These are phyloP conservation scores for Nomia melanderi DNA, from an alignment of 1,140 invertebrate genomes.

Conservation along the genomic window DNA sequence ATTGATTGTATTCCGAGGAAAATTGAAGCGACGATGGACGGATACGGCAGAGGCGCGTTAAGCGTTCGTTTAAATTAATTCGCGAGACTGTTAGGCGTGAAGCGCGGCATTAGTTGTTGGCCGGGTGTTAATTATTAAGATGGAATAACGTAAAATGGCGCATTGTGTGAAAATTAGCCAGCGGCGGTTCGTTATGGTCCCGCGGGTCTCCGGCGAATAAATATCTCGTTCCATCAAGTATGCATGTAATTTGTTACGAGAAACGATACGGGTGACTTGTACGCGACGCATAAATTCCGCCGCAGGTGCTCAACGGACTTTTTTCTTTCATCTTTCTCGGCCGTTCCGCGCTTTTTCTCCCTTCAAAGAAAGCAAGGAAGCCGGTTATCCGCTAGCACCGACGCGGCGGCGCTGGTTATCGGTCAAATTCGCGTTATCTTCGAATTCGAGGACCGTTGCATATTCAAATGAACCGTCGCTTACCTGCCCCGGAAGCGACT, in stretches of 20 bases:
- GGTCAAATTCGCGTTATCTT: too few relatives aligned
- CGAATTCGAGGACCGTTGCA: too few relatives aligned
- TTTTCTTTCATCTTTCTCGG: background rate
- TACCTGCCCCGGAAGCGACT: too few relatives aligned
- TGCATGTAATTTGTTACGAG: slow-evolving; percentile 40
- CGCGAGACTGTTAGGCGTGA: slow-evolving; percentile 28
- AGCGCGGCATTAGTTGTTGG: slow-evolving; percentile 32
- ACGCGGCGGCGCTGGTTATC: too few relatives aligned
- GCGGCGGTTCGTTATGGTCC: slow-evolving; percentile 31
- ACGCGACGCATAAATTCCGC: slow-evolving; percentile 41
- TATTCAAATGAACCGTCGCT: too few relatives aligned
- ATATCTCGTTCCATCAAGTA: slow-evolving; percentile 42
- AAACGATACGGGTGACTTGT: slow-evolving; percentile 38
- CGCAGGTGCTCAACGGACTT: background rate
- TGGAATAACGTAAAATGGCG: slow-evolving; percentile 38
- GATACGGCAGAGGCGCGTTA: slow-evolving; percentile 15
- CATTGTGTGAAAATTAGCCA: slow-evolving; percentile 41
- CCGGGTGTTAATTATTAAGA: slow-evolving; percentile 46
- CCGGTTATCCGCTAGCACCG: too few relatives aligned
- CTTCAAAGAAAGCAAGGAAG: background rate
- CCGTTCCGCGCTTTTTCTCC: too few relatives aligned
- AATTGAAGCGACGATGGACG: slow-evolving; percentile 36
- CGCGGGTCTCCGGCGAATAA: slow-evolving; percentile 27
- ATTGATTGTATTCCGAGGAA: slow-evolving; percentile 39
- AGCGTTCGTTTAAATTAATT: slow-evolving; percentile 48